Evolutionary conservation across 2,113 vertebrate species (phyloP).

Genomic region (Ariopsis seemanni): DNA sequence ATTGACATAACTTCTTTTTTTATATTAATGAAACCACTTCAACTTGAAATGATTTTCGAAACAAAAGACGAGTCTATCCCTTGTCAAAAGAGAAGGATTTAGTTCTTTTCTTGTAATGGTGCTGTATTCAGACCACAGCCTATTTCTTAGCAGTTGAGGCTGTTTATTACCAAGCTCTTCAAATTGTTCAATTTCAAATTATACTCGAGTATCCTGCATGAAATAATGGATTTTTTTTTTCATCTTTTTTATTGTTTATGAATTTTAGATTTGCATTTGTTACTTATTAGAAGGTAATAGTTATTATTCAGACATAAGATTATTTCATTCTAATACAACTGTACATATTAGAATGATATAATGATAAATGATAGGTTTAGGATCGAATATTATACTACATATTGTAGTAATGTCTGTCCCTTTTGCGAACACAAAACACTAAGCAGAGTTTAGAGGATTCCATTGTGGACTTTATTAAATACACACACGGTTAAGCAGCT

Average conservation of each 20-base stretch:
- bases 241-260: neutral
- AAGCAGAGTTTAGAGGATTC: neutral
- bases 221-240: neutral
- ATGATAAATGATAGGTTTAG: neutral
- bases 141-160: neutral
- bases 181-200: neutral
- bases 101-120: neutral
- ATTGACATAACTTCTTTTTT: neutral
- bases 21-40: slow-evolving; percentile 28
- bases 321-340: neutral
- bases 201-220: neutral
- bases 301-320: neutral
- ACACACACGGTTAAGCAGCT: neutral
- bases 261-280: neutral
- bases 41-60: slow-evolving; percentile 18
- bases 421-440: neutral
- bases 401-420: neutral
- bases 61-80: neutral
- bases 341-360: neutral
- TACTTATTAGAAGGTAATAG: neutral
- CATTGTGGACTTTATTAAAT: neutral
- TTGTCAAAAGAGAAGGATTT: neutral
- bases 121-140: neutral
- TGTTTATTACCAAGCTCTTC: neutral
- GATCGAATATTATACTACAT: neutral